These are phyloP conservation scores for Sepiola atlantica DNA, from an alignment of 2,888 invertebrate species.

Conservation along the genomic window DNA sequence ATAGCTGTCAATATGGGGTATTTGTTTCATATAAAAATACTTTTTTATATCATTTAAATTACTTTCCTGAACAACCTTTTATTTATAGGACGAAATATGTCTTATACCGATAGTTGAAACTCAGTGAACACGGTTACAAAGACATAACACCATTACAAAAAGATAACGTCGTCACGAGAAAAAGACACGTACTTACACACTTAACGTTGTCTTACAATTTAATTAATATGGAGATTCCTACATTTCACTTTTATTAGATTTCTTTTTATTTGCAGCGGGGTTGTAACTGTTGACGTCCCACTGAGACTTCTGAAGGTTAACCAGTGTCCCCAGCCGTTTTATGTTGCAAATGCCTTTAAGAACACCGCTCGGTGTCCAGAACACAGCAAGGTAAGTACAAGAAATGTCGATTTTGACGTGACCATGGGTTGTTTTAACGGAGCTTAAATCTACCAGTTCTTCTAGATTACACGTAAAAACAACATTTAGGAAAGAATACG, in stretches of 20 bases:
- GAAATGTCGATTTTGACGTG: too few relatives aligned
- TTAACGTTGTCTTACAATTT: too few relatives aligned
- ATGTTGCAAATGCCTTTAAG: slow-evolving; percentile 93
- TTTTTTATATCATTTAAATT: too few relatives aligned
- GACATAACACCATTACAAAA: background rate
- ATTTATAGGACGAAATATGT: too few relatives aligned
- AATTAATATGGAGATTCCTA: background rate
- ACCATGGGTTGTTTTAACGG: too few relatives aligned
- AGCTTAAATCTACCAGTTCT: too few relatives aligned
- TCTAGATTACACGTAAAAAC: too few relatives aligned
- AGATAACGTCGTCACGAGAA: background rate
- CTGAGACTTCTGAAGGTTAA: slow-evolving; percentile 91
- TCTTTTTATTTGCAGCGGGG: slow-evolving; percentile 82
- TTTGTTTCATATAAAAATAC: too few relatives aligned
- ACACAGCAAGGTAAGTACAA: slow-evolving; percentile 88
- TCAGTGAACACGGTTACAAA: background rate
- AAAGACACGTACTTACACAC: background rate
- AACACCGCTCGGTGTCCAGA: slow-evolving; percentile 94
- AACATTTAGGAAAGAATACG: too few relatives aligned
- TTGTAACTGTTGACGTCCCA: slow-evolving; percentile 94
- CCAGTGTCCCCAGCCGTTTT: slow-evolving; percentile 89
- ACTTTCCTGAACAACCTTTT: too few relatives aligned
- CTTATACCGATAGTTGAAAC: too few relatives aligned
- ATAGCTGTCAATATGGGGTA: too few relatives aligned
- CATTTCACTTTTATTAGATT: background rate